phyloP scores from a whole-genome alignment of 2,888 invertebrate species.

The Eristalis intricaria region DNA sequence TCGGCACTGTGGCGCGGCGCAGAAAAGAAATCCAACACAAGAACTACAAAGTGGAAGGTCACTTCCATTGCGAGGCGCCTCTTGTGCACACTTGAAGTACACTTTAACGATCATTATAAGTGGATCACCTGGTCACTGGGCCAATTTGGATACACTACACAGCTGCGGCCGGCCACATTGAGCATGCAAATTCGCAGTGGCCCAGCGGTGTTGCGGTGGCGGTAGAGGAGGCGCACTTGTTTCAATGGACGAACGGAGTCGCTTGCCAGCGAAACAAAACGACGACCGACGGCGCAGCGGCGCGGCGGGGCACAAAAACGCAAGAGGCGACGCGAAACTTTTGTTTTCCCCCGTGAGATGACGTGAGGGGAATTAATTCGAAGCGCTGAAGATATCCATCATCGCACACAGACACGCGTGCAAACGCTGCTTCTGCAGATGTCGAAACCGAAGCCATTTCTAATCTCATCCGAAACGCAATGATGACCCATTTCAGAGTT shows the following conservation, averaged over 20 bases:
- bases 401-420: not conserved
- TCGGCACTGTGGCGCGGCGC: constrained; percentile 8
- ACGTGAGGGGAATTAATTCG: constrained; percentile 65
- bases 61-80: constrained; percentile 59
- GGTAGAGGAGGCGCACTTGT: constrained; percentile 11
- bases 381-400: constrained; percentile 52
- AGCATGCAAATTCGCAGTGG: constrained; percentile 62
- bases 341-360: constrained; percentile 32
- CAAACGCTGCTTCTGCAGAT: not conserved
- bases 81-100: constrained; percentile 55
- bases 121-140: constrained; percentile 72
- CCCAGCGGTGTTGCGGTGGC: not conserved
- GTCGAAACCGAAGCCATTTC: constrained; percentile 46
- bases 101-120: constrained; percentile 68
- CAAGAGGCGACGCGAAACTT: constrained; percentile 33
- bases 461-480: constrained; percentile 52
- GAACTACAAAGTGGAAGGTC: constrained; percentile 65
- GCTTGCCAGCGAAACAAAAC: not conserved
- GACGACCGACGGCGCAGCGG: not conserved
- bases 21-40: constrained; percentile 52
- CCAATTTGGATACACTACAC: constrained; percentile 64
- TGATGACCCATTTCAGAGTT: constrained; percentile 60
- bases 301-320: not conserved
- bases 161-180: constrained; percentile 22
- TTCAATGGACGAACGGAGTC: constrained; percentile 1